These are phyloP conservation scores for Microtus ochrogaster DNA, from an alignment of 2,113 vertebrate genomes.

Conservation along the genomic window DNA sequence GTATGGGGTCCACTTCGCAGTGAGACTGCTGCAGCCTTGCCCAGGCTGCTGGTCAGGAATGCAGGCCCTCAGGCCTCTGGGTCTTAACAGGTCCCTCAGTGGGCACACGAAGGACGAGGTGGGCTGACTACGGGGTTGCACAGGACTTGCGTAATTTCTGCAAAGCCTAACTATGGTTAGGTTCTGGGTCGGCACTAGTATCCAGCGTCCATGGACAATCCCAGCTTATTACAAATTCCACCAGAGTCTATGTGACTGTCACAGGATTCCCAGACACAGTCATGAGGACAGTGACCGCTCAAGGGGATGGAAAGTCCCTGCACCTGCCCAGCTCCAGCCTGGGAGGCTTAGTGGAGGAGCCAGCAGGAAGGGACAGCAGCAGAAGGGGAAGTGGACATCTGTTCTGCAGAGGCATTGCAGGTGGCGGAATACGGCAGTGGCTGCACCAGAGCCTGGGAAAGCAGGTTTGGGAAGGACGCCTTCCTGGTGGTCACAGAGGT, in stretches of 20 bases:
- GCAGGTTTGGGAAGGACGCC: neutral
- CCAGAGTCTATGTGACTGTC: neutral
- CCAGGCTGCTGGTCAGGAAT: neutral
- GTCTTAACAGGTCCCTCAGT: neutral
- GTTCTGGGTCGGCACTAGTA: neutral
- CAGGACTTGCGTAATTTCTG: neutral
- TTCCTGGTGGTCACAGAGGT: neutral
- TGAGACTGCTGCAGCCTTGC: neutral
- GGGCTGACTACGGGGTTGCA: fast-evolving
- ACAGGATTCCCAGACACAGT: neutral
- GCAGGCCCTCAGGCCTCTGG: neutral
- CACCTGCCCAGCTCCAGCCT: neutral
- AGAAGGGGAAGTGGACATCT: neutral
- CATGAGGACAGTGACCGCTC: neutral
- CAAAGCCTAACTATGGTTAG: neutral
- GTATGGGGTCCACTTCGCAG: neutral
- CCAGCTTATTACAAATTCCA: neutral
- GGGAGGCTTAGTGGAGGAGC: neutral
- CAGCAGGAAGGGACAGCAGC: neutral
- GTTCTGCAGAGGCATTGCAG: neutral
- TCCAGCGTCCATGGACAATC: neutral
- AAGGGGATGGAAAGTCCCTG: neutral
- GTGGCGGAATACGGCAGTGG: fast-evolving
- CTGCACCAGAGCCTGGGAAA: neutral
- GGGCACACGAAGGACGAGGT: too few relatives aligned